Conservation (phyloP, 2,888 invertebrate species). For the Crioceris asparagi region DNA sequence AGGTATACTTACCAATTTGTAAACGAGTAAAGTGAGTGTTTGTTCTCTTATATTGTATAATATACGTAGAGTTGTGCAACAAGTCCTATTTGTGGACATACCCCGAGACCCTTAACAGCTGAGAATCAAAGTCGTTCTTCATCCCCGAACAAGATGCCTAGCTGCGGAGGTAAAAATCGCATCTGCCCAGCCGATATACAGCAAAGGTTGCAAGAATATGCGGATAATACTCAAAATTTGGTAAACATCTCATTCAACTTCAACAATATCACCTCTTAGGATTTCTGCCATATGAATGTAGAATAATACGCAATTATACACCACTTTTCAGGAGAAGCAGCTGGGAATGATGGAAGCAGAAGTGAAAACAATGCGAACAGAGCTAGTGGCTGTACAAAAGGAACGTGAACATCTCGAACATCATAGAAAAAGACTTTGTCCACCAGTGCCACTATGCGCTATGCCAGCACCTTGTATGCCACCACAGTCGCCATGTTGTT, state of each 20-base stretch:
- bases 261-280: background rate
- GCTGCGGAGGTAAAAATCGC: slow-evolving; percentile 32
- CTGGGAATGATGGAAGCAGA: slow-evolving; percentile 49
- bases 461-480: slow-evolving; percentile 26
- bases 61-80: too few species aligned
- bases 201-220: slow-evolving; percentile 35
- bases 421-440: slow-evolving; percentile 31
- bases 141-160: slow-evolving; percentile 18
- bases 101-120: too few species aligned
- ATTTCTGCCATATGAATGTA: too few species aligned
- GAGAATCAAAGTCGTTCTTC: slow-evolving; percentile 3
- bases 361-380: slow-evolving; percentile 45
- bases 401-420: slow-evolving; percentile 43
- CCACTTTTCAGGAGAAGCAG: slow-evolving; percentile 49
- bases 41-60: too few species aligned
- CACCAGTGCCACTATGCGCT: slow-evolving; percentile 33
- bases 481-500: slow-evolving; percentile 19
- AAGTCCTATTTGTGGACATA: too few species aligned
- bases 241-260: slow-evolving; percentile 23
- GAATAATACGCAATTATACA: too few species aligned
- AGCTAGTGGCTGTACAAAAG: slow-evolving; percentile 41
- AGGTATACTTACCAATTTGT: too few species aligned
- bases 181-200: slow-evolving; percentile 40
- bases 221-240: slow-evolving; percentile 37
- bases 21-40: too few species aligned